Evolutionary conservation across 2,113 vertebrate species (phyloP).

Genomic region (Rhadina sibilatrix): DNA sequence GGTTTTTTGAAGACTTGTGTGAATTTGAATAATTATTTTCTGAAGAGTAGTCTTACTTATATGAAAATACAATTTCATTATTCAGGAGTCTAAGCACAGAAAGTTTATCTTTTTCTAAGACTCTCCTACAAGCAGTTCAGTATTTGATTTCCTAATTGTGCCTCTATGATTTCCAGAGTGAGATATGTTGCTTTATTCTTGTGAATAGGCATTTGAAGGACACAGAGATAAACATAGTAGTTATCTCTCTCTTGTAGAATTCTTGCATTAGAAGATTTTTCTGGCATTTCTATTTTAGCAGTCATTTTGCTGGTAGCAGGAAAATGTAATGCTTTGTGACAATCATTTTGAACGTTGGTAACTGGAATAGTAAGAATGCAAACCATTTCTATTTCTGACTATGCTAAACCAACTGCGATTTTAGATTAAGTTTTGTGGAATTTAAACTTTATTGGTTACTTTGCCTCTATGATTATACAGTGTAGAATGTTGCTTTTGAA

Average conservation of each 20-base stretch:
- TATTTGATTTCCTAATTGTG: background rate
- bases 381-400: background rate
- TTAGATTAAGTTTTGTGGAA: background rate
- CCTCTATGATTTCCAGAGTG: background rate
- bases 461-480: background rate
- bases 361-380: background rate
- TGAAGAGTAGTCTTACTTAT: slow-evolving; percentile 1
- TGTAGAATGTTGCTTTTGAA: background rate
- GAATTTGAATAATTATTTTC: slow-evolving; percentile 49
- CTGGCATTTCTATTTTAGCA: background rate
- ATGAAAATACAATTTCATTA: slow-evolving; percentile 44
- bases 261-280: background rate
- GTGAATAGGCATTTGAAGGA: background rate
- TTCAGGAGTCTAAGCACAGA: background rate
- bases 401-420: background rate
- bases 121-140: background rate
- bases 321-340: background rate
- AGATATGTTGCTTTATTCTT: background rate
- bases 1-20: slow-evolving; percentile 35
- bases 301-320: background rate
- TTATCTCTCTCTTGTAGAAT: background rate
- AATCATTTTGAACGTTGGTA: background rate
- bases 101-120: background rate
- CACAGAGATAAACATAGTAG: background rate
- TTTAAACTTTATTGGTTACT: background rate